Evolutionary conservation across 2,797 vertebrate species (phyloP).

Genomic region (Emys orbicularis): DNA sequence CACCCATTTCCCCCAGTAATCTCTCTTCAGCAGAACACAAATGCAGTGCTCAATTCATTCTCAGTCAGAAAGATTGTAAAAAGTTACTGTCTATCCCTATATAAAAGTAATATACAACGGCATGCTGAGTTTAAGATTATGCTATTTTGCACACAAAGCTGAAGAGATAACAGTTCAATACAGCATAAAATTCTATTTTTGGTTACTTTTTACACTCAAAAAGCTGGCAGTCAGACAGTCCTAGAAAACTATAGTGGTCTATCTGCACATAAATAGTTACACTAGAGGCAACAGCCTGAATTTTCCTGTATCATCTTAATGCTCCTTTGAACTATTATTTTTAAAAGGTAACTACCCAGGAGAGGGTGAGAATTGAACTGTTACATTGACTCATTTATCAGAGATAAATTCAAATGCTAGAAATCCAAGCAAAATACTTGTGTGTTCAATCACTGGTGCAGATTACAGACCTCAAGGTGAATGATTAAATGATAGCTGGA

Average conservation of each 20-base stretch:
- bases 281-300: background rate
- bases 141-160: background rate
- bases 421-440: background rate
- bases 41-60: background rate
- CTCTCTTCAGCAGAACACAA: background rate
- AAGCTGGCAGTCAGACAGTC: background rate
- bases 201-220: background rate
- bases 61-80: background rate
- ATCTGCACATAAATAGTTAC: background rate
- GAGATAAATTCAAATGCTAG: background rate
- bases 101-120: background rate
- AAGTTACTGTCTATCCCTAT: background rate
- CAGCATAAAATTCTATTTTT: background rate
- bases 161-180: background rate
- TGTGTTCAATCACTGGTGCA: background rate
- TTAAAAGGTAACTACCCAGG: background rate
- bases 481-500: background rate
- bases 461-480: background rate
- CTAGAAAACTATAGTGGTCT: background rate
- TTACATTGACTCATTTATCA: background rate
- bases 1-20: background rate
- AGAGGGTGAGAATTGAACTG: background rate
- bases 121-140: background rate
- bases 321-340: background rate
- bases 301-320: background rate